phyloP scores from a whole-genome alignment of 2,113 vertebrate genomes.

The Proterorhinus semilunaris region DNA sequence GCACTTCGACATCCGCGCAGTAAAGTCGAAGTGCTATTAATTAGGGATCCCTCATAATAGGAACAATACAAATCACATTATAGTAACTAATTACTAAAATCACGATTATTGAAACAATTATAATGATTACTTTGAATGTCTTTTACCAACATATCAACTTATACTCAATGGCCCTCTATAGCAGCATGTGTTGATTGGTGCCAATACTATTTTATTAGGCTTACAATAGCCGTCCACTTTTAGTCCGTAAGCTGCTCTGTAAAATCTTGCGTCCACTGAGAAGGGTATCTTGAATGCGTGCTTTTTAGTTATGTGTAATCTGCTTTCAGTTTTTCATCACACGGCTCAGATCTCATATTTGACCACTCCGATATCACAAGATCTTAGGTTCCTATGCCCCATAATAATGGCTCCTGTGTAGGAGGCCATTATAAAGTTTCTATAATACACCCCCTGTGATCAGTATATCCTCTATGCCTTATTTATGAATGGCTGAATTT shows the following conservation, averaged over 20 bases:
- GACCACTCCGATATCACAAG: conserved; percentile 55
- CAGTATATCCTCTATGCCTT: conserved; percentile 45
- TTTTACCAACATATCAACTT: too few species aligned
- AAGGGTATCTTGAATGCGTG: conserved; percentile 34
- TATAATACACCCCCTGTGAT: conserved; percentile 70
- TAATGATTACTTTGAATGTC: too few species aligned
- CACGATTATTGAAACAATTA: too few species aligned
- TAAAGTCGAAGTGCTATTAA: too few species aligned
- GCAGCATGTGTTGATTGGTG: conserved; percentile 11
- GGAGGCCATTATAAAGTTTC: conserved; percentile 62
- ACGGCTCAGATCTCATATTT: conserved; percentile 68
- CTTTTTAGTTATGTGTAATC: conserved; percentile 55
- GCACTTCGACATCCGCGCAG: too few species aligned
- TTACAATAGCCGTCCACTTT: conserved; percentile 19
- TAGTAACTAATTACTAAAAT: too few species aligned
- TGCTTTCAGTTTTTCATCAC: conserved; percentile 63
- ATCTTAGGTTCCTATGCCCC: conserved; percentile 65
- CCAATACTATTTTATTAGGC: conserved; percentile 48
- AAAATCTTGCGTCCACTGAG: conserved; percentile 20
- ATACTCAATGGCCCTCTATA: not conserved
- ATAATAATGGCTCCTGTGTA: conserved; percentile 65
- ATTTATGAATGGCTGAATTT: conserved; percentile 79
- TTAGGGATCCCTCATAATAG: too few species aligned
- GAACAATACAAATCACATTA: too few species aligned
- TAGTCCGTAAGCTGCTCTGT: not conserved